Conservation (phyloP, 2,113 vertebrate species). For the Sapajus apella region DNA sequence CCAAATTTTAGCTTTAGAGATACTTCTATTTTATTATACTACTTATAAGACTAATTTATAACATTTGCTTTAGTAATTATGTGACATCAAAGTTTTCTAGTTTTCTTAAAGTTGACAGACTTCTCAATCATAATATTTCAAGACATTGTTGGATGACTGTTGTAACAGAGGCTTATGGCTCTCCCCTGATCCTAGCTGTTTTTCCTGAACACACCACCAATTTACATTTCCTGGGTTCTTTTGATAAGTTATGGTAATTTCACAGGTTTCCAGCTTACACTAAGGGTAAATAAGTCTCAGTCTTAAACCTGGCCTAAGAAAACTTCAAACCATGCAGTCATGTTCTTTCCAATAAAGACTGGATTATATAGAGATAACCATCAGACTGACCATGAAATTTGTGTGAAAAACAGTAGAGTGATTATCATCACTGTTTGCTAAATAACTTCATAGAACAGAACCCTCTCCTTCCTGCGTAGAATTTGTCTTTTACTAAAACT, state of each 20-base stretch:
- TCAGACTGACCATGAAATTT: background rate
- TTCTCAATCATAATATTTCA: background rate
- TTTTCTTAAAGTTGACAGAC: background rate
- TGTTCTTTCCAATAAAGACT: background rate
- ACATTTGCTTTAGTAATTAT: background rate
- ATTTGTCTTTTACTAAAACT: background rate
- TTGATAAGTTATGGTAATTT: background rate
- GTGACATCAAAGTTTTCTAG: background rate
- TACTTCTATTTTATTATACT: background rate
- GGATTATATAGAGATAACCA: background rate
- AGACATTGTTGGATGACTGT: background rate
- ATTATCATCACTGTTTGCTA: background rate
- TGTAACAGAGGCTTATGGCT: fast-evolving
- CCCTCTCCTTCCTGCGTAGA: background rate
- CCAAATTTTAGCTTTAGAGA: background rate
- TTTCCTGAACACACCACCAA: background rate
- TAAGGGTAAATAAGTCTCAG: background rate
- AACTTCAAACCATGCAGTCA: background rate
- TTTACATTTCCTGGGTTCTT: background rate
- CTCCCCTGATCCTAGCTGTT: background rate
- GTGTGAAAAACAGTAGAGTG: background rate
- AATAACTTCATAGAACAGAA: background rate
- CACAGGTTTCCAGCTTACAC: background rate
- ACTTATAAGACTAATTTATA: background rate
- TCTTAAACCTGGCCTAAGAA: background rate